Evolutionary conservation across 2,888 invertebrate genomes (phyloP).

Genomic region (Sturmia bella): DNA sequence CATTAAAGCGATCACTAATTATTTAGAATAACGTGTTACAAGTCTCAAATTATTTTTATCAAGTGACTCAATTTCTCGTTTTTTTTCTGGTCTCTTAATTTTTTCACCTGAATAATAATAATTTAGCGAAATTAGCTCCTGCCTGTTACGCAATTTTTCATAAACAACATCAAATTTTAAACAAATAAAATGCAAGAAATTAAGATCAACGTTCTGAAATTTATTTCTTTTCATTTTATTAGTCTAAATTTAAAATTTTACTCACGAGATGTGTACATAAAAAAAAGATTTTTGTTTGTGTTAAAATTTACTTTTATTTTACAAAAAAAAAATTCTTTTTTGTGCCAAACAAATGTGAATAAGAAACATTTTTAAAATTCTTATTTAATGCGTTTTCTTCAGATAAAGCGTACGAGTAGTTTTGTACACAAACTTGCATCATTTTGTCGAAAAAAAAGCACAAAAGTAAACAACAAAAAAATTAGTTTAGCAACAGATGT

Average conservation of each 20-base stretch:
- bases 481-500: conserved; percentile 48
- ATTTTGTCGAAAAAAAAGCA: conserved; percentile 2
- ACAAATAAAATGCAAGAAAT: conserved; percentile 14
- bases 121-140: conserved; percentile 26
- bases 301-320: conserved; percentile 30
- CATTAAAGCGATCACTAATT: too few relatives aligned
- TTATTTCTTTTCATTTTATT: not conserved
- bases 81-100: not conserved
- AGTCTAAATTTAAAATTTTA: conserved; percentile 55
- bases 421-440: conserved; percentile 39
- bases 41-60: not conserved
- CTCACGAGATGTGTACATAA: conserved; percentile 55
- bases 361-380: conserved; percentile 47
- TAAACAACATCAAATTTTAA: conserved; percentile 23
- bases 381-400: conserved; percentile 49
- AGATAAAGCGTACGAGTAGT: conserved; percentile 29
- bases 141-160: conserved; percentile 45
- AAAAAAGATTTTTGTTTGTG: too few relatives aligned
- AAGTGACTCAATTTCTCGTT: conserved; percentile 19
- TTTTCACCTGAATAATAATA: conserved; percentile 34
- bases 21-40: too few relatives aligned
- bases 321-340: conserved; percentile 2
- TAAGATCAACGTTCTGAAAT: conserved; percentile 45
- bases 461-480: conserved; percentile 10
- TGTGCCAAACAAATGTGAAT: conserved; percentile 53